Evolutionary conservation across 2,797 vertebrate species (phyloP), one percentile per base, ranked within the genome.

Genomic region (Anabacerthia variegaticeps): DNA sequence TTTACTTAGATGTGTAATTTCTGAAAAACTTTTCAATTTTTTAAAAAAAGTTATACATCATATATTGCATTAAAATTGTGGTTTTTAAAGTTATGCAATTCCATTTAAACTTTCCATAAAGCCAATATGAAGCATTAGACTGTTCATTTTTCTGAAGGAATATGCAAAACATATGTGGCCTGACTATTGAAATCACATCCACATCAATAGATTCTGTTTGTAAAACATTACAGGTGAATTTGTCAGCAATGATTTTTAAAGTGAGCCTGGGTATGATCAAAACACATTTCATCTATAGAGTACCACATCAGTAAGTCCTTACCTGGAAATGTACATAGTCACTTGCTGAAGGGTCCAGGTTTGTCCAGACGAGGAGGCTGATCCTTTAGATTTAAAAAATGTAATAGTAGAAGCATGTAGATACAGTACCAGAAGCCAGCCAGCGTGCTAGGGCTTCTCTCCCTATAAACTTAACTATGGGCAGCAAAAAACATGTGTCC

Each of bases 121-220:
- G 20, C 14, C 51, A 87, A 41, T 32, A 32, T 3, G 23, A 86
- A 61, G 5, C 36, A 21, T 49, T 83, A 75, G 39, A 59, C 30
- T 48, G 55, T 11, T 59, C 22, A 30, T 30, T 46, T 88, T 69
- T 63, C 84, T 62, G 43, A 78, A n/a, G 18, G 12, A 75, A 69
- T 32, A 41, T 0, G 1, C 20, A 51, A 10, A 44, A 49, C 49
- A 28, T 48, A n/a, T 0, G 1, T 19, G 36, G 14, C 7, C 18
- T 74, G 26, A 27, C 34, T 83, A 67, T 16, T 75, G 37, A 88
- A 68, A 72, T 58, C 16, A 34, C 32, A 78, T 77, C 20, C 74
- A 34, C 34, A 54, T 39, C 16, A 32, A 55, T 3, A 39, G 15
- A 55, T 62, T 62, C 43, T 58, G 20, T 26, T 61, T 43, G 23